phyloP scores from a whole-genome alignment of 2,888 invertebrate species.

The Pimpla rufipes region DNA sequence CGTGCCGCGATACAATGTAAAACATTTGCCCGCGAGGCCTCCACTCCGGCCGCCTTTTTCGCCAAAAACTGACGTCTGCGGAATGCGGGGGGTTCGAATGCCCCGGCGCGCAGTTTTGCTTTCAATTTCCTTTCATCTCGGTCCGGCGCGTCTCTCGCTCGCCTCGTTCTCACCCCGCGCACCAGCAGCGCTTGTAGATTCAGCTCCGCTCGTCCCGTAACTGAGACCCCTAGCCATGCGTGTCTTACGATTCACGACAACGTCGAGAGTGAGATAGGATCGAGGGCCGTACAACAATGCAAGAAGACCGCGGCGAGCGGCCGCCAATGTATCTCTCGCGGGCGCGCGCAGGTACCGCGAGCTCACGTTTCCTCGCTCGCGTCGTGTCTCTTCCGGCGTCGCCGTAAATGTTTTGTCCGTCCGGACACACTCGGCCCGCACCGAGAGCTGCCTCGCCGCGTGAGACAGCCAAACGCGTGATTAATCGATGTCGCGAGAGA shows the following conservation, averaged over 20 bases:
- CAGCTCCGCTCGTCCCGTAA: constrained; percentile 41
- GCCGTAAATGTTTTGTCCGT: constrained; percentile 65
- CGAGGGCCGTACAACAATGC: constrained; percentile 76
- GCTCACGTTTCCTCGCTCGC: constrained; percentile 33
- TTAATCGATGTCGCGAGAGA: constrained; percentile 32
- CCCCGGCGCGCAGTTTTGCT: neutral
- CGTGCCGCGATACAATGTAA: neutral
- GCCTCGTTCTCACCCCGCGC: constrained; percentile 43
- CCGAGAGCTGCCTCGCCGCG: too few relatives aligned
- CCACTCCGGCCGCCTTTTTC: neutral
- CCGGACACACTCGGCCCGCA: neutral
- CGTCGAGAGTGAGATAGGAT: constrained; percentile 82
- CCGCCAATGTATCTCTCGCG: constrained; percentile 60
- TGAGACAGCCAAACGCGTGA: constrained; percentile 30
- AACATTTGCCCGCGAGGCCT: neutral
- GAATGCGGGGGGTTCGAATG: constrained; percentile 24
- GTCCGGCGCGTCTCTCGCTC: constrained; percentile 5
- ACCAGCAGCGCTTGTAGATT: too few relatives aligned
- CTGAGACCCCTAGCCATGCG: constrained; percentile 62
- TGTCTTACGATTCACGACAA: constrained; percentile 83
- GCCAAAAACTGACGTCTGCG: constrained; percentile 4
- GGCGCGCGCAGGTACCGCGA: constrained; percentile 61
- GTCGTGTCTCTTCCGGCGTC: constrained; percentile 7
- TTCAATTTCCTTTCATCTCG: constrained; percentile 62
- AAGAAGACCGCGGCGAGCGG: constrained; percentile 73